These are phyloP conservation scores for Elephantulus edwardii DNA, from an alignment of 2,113 vertebrate genomes.

Conservation along the genomic window DNA sequence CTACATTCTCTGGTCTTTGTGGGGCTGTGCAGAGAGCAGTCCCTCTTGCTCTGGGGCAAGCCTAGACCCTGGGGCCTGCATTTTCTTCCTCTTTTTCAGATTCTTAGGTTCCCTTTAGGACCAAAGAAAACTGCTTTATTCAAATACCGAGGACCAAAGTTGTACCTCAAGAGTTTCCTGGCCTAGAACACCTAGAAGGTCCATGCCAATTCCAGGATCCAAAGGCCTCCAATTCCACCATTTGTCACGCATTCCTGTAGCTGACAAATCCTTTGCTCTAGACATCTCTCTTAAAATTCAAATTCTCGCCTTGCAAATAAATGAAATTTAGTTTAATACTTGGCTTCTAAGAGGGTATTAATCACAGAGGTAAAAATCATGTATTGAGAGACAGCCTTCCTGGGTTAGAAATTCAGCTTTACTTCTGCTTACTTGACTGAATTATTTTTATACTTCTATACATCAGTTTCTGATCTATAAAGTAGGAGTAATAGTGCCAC, in stretches of 20 bases:
- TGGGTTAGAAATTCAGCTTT: background rate
- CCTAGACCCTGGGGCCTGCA: background rate
- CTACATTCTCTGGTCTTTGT: background rate
- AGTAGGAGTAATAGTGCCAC: background rate
- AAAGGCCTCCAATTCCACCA: background rate
- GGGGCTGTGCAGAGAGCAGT: background rate
- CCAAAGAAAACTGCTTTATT: background rate
- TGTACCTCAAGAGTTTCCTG: background rate
- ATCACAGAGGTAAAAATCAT: background rate
- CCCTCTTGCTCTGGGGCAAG: background rate
- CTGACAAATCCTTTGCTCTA: background rate
- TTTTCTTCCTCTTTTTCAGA: background rate
- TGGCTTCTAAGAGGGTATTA: background rate
- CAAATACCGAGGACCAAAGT: background rate
- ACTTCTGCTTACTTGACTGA: background rate
- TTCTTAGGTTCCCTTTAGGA: background rate
- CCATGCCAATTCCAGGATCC: background rate
- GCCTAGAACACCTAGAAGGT: background rate
- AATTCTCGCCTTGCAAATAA: background rate
- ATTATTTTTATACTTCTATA: background rate
- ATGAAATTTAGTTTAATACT: background rate
- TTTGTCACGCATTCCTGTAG: background rate
- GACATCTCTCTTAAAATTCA: conserved; percentile 14
- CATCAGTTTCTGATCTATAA: conserved; percentile 22
- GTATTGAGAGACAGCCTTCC: background rate